Evolutionary conservation across 2,797 vertebrate species (phyloP).

Genomic region (Monodelphis domestica): DNA sequence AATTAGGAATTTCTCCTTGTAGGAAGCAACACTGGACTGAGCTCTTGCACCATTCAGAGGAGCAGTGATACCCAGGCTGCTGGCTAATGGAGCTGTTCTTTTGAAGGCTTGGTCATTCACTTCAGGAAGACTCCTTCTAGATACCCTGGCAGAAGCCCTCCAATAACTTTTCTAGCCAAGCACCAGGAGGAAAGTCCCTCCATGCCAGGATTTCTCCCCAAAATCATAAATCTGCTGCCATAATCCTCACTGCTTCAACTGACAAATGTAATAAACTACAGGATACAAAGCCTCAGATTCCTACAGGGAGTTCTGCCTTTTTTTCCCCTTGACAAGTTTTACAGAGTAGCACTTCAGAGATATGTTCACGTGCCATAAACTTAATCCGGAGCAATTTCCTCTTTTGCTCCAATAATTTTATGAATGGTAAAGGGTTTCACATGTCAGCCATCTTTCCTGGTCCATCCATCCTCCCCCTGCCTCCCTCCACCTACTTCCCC

Average conservation of each 20-base stretch:
- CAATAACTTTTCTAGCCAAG: conserved; percentile 74
- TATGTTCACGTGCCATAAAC: conserved; percentile 82
- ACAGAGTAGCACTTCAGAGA: conserved; percentile 84
- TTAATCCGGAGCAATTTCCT: conserved; percentile 88
- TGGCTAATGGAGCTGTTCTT: conserved; percentile 71
- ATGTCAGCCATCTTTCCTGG: conserved; percentile 78
- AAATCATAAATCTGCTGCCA: conserved; percentile 83
- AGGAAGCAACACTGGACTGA: conserved; percentile 64
- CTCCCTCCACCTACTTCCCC: conserved; percentile 21
- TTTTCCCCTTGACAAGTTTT: conserved; percentile 80
- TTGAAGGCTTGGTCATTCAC: conserved; percentile 70
- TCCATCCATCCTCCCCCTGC: conserved; percentile 36
- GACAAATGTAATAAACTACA: conserved; percentile 86
- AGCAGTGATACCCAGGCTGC: conserved; percentile 61
- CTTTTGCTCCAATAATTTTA: conserved; percentile 85
- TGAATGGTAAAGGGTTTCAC: conserved; percentile 83
- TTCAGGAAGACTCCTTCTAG: conserved; percentile 69
- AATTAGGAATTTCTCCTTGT: conserved; percentile 67
- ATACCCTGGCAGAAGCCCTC: conserved; percentile 76
- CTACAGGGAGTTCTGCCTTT: conserved; percentile 76
- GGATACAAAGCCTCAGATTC: conserved; percentile 82
- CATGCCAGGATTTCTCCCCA: conserved; percentile 81
- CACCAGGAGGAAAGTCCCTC: conserved; percentile 70
- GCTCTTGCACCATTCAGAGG: conserved; percentile 57
- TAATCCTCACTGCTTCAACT: conserved; percentile 83